Base-by-base conservation (phyloP, 2,113 vertebrate species). In the Sphaerodactylus townsendi region DNA sequence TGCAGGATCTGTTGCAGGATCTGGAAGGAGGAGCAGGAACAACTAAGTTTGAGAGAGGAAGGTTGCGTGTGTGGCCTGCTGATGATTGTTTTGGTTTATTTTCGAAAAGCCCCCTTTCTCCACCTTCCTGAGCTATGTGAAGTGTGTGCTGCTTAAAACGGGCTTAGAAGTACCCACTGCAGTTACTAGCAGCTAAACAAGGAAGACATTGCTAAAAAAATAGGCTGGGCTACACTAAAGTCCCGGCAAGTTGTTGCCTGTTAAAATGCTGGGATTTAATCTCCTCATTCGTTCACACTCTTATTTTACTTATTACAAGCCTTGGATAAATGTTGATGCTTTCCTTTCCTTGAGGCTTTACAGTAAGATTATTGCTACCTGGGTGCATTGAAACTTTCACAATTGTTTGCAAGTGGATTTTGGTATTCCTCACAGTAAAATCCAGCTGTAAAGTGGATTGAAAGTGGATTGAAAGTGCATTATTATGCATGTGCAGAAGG, bases 221-320 rank as follows among this genome's bases (percentile, higher is more conserved):
- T 13, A 28, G 2, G 4, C 0, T 1, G 30, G 46, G 64, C 37
- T 72, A 86, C 4, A 44, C 4, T 68, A 1, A 65, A 80, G 44
- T 1, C 33, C 44, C 44, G 9, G 5, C 2, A 53, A 85, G 0
- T 13, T 0, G 0, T 66, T 53, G 69, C 23, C 0, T 5, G 64
- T 7, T 85, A 79, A 41, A 10, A 69, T 37, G 10, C 0, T 17
- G 11, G 81, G 44, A n/a, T 46, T n/a, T 53, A 7, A 3, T 39
- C 11, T 48, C 41, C 9, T 0, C 11, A 15, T 3, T 84, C 85
- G 81, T 25, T 37, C 62, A 56, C 65, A 46, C 23, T 33, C 30
- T 56, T 41, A 48, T 39, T 85, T 68, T 53, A 30, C 35, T 68
- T 80, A 53, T 75, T 72, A 33, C 3, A 41, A 19, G 17, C 23